Percentiles rank a stretch among this genome's conserved stretches.
Evolutionary conservation across 2,888 invertebrate genomes (phyloP).

Genomic region (Brachyptera risi): DNA sequence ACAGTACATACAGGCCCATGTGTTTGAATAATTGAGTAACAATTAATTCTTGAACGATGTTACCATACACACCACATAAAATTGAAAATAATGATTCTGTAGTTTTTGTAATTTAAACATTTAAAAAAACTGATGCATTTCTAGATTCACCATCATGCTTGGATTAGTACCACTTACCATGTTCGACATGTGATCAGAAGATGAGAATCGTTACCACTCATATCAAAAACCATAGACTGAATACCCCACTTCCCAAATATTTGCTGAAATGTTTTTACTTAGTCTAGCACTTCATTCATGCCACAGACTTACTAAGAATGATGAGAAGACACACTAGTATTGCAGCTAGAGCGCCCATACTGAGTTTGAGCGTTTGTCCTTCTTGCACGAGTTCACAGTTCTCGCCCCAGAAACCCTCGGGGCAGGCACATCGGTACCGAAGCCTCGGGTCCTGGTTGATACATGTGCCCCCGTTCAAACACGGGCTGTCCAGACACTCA

Average conservation of each 20-base stretch:
- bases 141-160: no score
- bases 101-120: no score
- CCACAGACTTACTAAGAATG: constrained; percentile 84
- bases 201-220: no score
- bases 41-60: no score
- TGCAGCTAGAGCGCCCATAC: constrained; percentile 95
- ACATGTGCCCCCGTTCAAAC: constrained; percentile 89
- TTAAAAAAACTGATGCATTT: no score
- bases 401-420: constrained; percentile 90
- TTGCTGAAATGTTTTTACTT: neutral
- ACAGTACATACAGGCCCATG: no score
- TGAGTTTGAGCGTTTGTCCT: constrained; percentile 90
- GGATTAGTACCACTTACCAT: no score
- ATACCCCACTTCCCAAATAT: neutral
- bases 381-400: constrained; percentile 92
- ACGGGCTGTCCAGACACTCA: constrained; percentile 91
- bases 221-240: no score
- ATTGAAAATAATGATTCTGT: no score
- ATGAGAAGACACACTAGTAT: constrained; percentile 96
- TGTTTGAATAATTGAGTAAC: no score
- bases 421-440: constrained; percentile 83
- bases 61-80: no score
- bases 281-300: neutral
- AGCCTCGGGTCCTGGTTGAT: constrained; percentile 86
- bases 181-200: no score